Evolutionary conservation across 1,140 invertebrate genomes (phyloP).

Genomic region (Mesaphorura yosii): DNA sequence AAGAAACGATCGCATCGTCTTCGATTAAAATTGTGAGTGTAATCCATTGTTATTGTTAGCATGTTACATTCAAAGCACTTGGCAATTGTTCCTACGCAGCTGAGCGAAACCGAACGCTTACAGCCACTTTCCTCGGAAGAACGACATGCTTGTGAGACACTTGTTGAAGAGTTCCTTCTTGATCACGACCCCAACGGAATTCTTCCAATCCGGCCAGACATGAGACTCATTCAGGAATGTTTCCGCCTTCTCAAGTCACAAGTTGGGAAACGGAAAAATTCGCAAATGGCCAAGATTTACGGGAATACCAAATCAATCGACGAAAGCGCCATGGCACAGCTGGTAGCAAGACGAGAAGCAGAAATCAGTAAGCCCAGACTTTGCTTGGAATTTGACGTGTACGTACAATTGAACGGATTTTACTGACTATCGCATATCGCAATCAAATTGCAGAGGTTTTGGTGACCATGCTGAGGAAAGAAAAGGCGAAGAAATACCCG

Average conservation of each 20-base stretch:
- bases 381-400: background rate
- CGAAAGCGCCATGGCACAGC: background rate
- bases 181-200: conserved; percentile 17
- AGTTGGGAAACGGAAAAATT: background rate
- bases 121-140: conserved; percentile 23
- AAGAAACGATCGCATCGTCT: conserved; percentile 22
- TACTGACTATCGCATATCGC: background rate
- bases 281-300: background rate
- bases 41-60: too few species aligned
- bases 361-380: conserved; percentile 8
- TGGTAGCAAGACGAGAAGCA: conserved; percentile 10
- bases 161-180: conserved; percentile 18
- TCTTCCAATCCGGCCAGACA: conserved; percentile 22
- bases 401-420: background rate
- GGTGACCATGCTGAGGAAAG: conserved; percentile 15
- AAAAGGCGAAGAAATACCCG: conserved; percentile 10
- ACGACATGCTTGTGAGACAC: conserved; percentile 4
- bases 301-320: background rate
- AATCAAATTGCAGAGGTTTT: conserved; percentile 9
- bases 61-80: too few species aligned
- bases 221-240: conserved; percentile 27
- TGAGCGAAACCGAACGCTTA: conserved; percentile 6
- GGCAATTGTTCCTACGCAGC: background rate
- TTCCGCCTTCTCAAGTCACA: conserved; percentile 24
- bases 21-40: conserved; percentile 12